These are phyloP conservation scores for Chelonia mydas DNA, from an alignment of 2,797 vertebrate genomes.

Conservation along the genomic window DNA sequence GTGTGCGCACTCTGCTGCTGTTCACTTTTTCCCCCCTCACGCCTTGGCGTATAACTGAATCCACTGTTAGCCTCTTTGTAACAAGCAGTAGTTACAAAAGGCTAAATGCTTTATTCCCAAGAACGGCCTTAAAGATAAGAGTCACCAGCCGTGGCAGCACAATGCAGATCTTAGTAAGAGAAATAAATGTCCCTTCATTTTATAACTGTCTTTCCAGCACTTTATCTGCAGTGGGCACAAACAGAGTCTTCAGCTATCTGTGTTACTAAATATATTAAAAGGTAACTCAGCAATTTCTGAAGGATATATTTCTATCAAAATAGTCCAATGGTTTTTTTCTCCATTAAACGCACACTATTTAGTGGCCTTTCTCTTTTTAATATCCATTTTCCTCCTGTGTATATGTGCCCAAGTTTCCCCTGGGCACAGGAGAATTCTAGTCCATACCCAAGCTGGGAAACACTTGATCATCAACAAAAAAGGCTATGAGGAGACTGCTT, in stretches of 20 bases:
- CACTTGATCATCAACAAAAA: background rate
- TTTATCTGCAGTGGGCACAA: slow-evolving; percentile 73
- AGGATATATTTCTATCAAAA: slow-evolving; percentile 72
- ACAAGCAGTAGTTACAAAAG: slow-evolving; percentile 64
- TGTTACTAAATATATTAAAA: slow-evolving; percentile 73
- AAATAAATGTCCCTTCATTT: slow-evolving; percentile 76
- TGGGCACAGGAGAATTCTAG: background rate
- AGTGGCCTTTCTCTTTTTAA: slow-evolving; percentile 48
- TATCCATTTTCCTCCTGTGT: slow-evolving; percentile 18
- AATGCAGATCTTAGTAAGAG: slow-evolving; percentile 35
- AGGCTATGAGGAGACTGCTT: background rate
- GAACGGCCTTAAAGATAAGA: slow-evolving; percentile 75
- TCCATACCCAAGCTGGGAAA: background rate
- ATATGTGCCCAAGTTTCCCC: background rate
- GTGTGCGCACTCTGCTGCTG: slow-evolving; percentile 3
- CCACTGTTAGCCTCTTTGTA: slow-evolving; percentile 60
- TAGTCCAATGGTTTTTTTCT: slow-evolving; percentile 48
- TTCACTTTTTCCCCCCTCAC: background rate
- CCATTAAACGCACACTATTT: slow-evolving; percentile 67
- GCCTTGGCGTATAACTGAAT: slow-evolving; percentile 66
- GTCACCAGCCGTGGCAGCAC: slow-evolving; percentile 65
- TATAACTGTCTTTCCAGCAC: slow-evolving; percentile 60
- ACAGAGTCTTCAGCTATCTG: slow-evolving; percentile 69
- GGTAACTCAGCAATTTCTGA: slow-evolving; percentile 65
- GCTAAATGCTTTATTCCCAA: slow-evolving; percentile 77